Conservation (phyloP, 2,113 vertebrate species). For the Ceyx cyanopectus region DNA sequence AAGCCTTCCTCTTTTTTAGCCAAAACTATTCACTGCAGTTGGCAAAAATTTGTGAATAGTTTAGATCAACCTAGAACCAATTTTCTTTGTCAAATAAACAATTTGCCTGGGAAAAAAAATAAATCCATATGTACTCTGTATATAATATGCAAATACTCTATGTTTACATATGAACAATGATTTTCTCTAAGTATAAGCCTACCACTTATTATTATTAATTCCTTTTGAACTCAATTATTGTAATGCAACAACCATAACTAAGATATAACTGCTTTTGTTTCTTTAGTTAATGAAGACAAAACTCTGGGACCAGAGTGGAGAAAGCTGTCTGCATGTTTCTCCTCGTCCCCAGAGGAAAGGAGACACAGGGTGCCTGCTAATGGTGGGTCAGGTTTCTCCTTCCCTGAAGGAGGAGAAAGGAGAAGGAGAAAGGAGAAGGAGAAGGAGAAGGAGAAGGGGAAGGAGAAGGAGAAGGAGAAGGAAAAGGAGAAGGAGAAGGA, state of each 20-base stretch:
- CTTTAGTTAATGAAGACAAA: background rate
- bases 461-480: no score
- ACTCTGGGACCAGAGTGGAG: background rate
- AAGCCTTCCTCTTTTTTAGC: background rate
- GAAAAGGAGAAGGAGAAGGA: no score
- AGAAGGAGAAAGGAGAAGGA: no score
- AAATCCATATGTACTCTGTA: background rate
- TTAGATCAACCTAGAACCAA: conserved; percentile 4
- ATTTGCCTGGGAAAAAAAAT: background rate
- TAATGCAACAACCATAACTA: background rate
- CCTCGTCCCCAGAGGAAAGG: background rate
- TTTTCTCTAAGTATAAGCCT: background rate
- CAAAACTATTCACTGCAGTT: background rate
- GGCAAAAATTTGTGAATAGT: background rate
- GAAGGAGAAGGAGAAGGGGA: no score
- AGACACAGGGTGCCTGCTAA: no score
- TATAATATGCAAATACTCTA: background rate
- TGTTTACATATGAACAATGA: background rate
- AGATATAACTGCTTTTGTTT: background rate
- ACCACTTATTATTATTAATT: background rate
- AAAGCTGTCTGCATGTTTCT: accelerated
- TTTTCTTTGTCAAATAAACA: conserved; percentile 9
- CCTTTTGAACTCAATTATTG: background rate
- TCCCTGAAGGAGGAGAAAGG: background rate
- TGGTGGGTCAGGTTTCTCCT: background rate